Base-by-base conservation (phyloP, 2,888 invertebrate species). In the Branchipolynoe longqiensis region DNA sequence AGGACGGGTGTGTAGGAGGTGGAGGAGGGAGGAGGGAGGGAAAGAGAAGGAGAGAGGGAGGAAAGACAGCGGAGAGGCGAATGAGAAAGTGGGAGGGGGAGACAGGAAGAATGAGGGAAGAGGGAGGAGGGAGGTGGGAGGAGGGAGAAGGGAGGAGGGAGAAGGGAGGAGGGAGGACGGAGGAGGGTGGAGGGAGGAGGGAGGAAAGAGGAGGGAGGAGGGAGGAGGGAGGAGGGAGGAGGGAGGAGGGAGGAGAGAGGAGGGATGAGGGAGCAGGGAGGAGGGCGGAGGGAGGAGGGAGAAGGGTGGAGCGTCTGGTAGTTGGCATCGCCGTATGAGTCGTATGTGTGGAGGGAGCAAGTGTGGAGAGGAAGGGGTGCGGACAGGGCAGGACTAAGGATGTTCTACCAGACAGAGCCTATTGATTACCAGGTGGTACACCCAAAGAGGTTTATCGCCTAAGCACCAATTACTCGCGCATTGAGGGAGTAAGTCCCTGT, bases 391-490 rank as follows among this genome's bases (percentile, higher is more conserved):
- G 48, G 58, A 14, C 38, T 38, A 25, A 25, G 38, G 69, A 69
- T 69, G 69, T 36, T 69, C 69, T 69, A 69, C 69, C 1, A 38
- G 69, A 38, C 1, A 38, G 69, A 6, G 69, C 69, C 69, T 33
- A 69, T 69, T 38, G 69, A 69, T 69, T 69, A 38, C 38, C 14
- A 22, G 3, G 69, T 6, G 36, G n/a, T 38, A 69, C 69, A 38
- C 69, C n/a, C 38, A 38, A 69, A 33, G 69, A 38, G 69, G 69
- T 69, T 69, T 69, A 69, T 69, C 69, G 69, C 69, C 69, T 69
- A 69, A 69, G 69, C 38, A 69, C 69, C 69, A 69, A 69, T 69
- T 69, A 69, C 69, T 38, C n/a, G 38, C 69, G 69, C 69, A 69
- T 69, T 69, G 69, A 62, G 69, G 4, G 69, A 14, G 36, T 69